Evolutionary conservation across 2,797 vertebrate genomes (phyloP).

Genomic region (Neopelma chrysocephalum): DNA sequence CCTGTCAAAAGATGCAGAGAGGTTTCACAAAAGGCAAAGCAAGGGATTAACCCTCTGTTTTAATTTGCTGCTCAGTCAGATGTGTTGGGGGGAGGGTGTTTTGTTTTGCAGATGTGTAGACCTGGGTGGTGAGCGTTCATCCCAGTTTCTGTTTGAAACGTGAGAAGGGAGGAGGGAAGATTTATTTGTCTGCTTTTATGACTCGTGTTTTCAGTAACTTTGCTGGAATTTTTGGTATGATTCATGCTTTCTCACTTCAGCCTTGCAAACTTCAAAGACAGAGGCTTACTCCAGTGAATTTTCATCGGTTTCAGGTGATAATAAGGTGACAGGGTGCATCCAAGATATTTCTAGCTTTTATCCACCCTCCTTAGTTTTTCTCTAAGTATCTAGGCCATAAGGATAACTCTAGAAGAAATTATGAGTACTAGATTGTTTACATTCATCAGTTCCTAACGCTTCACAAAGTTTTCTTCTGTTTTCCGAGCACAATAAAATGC

Average conservation of each 20-base stretch:
- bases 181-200: neutral
- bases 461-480: neutral
- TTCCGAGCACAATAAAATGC: neutral
- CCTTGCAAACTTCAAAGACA: conserved; percentile 5
- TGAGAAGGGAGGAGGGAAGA: neutral
- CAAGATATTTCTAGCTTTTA: neutral
- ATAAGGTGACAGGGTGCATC: neutral
- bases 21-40: neutral
- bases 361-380: neutral
- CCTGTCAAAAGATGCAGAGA: neutral
- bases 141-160: neutral
- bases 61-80: neutral
- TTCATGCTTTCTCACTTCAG: neutral
- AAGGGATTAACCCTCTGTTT: neutral
- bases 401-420: neutral
- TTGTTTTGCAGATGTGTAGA: neutral
- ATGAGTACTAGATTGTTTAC: neutral
- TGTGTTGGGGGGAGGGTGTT: neutral
- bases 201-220: conserved; percentile 6
- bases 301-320: neutral
- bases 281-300: neutral
- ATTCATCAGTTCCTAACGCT: neutral
- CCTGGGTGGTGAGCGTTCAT: neutral
- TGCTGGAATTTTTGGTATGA: neutral
- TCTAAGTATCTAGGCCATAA: neutral